These are phyloP conservation scores for Thymallus thymallus DNA, from an alignment of 2,113 vertebrate genomes.

Conservation along the genomic window DNA sequence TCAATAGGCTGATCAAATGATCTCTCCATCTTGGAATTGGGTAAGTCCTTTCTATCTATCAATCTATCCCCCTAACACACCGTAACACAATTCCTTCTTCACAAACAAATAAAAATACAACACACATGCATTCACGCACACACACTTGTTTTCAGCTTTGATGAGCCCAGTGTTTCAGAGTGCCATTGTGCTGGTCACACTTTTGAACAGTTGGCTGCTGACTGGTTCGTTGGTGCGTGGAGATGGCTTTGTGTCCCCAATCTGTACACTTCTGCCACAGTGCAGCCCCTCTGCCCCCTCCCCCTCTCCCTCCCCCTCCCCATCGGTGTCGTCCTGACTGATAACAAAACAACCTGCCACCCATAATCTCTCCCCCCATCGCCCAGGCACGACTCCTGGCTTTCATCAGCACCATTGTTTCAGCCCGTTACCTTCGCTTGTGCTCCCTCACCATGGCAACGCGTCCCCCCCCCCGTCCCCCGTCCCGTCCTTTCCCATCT, in stretches of 20 bases:
- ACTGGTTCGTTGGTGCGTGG: constrained; percentile 59
- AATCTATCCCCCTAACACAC: too few species aligned
- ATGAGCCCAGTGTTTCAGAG: constrained; percentile 41
- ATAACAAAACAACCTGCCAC: constrained; percentile 54
- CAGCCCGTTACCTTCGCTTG: constrained; percentile 67
- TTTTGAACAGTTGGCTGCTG: constrained; percentile 72
- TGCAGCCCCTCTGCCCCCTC: not conserved
- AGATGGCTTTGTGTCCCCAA: constrained; percentile 63
- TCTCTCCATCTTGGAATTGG: not conserved
- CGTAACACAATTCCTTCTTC: not conserved
- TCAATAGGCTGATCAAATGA: not conserved
- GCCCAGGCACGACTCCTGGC: constrained; percentile 62
- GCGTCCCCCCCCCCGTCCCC: not conserved
- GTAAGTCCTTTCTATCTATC: not conserved
- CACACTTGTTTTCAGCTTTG: not conserved
- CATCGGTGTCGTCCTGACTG: constrained; percentile 39
- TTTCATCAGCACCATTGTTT: constrained; percentile 74
- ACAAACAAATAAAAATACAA: not conserved
- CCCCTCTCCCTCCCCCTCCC: constrained; percentile 36
- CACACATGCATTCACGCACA: constrained; percentile 31
- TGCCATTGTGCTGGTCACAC: constrained; percentile 69
- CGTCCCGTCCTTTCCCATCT: constrained; percentile 67
- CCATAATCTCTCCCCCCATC: constrained; percentile 64
- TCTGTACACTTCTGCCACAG: constrained; percentile 63
- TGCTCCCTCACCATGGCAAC: constrained; percentile 69